Evolutionary conservation across 2,888 invertebrate genomes (phyloP).

Genomic region (Anodontia alba): DNA sequence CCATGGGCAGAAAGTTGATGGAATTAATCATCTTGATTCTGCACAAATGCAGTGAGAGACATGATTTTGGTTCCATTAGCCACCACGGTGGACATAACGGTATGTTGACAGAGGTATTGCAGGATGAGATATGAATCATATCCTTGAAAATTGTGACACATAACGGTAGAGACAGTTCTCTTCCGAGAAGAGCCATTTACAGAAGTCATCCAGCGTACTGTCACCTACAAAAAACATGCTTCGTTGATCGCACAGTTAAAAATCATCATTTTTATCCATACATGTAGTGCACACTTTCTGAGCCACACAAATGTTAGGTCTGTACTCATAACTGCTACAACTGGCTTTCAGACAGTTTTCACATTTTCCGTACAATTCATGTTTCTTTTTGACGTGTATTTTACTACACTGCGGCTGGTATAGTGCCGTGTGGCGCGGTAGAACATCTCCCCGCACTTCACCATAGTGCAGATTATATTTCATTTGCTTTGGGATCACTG

Average conservation of each 20-base stretch:
- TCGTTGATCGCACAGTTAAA: conserved; percentile 7
- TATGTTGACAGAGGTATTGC: neutral
- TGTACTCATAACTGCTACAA: conserved; percentile 25
- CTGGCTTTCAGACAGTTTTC: conserved; percentile 12
- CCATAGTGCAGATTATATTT: too few species aligned
- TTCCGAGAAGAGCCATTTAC: conserved; percentile 13
- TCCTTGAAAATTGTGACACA: conserved; percentile 9
- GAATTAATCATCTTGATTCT: conserved; percentile 16
- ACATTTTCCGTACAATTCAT: conserved; percentile 15
- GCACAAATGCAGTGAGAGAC: neutral
- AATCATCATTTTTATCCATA: conserved; percentile 17
- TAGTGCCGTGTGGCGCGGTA: too few species aligned
- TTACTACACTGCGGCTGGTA: too few species aligned
- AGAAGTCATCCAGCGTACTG: neutral
- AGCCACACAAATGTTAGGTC: conserved; percentile 25
- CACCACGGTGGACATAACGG: neutral
- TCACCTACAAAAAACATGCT: neutral
- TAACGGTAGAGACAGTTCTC: neutral
- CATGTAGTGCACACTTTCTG: conserved; percentile 26
- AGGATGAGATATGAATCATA: neutral
- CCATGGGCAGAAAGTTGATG: conserved; percentile 2
- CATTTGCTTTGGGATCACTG: too few species aligned
- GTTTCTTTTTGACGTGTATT: neutral
- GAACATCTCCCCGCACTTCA: too few species aligned
- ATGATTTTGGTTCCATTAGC: neutral